Evolutionary conservation across 1,140 invertebrate genomes (phyloP), one percentile per base, ranked within the genome.

Genomic region (Condylostylus longicornis): DNA sequence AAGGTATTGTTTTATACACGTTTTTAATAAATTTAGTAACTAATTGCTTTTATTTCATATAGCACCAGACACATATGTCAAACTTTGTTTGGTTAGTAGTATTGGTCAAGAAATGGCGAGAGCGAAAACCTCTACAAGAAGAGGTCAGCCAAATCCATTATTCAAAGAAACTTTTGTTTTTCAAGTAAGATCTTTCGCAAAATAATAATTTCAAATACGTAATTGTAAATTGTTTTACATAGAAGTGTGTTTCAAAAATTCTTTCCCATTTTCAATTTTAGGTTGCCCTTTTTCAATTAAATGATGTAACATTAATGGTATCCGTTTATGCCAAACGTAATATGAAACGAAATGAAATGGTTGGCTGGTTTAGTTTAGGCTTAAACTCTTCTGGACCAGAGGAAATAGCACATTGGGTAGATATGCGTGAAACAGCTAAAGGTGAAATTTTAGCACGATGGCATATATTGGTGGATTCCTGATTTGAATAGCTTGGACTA

Each of bases 91-190:
- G 47, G 79, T 93, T 37, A 89, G 86, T 51, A 89, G 84, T 31
- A 84, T 82, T 47, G 86, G 87, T 9, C 84, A 91, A 63, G 88
- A 94, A 64, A 83, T 95, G 60, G 81, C 84, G 0, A 71, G 84
- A 27, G 82, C 83, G 51, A 95, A 95, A 64, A 93, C 89, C 5
- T 85, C 84, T 15, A 74, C 90, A 1, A 69, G 84, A 44, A 69
- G 89, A 21, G 86, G 85, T 13, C 89, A 93, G 61, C 89, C 89
- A 17, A 93, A 94, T 69, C 89, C 89, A 27, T 71, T 93, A 7
- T 95, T 90, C 55, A 93, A 94, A 59, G 89, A 95, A 65, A 87
- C 88, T 1, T 95, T 95, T 62, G 80, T 93, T 61, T 95, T 94
- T 67, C 89, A 93, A 69, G 83, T 84, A 64, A 60, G 54, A 48